phyloP scores from a whole-genome alignment of 2,888 invertebrate genomes.

The Listrodromus nycthemerus region DNA sequence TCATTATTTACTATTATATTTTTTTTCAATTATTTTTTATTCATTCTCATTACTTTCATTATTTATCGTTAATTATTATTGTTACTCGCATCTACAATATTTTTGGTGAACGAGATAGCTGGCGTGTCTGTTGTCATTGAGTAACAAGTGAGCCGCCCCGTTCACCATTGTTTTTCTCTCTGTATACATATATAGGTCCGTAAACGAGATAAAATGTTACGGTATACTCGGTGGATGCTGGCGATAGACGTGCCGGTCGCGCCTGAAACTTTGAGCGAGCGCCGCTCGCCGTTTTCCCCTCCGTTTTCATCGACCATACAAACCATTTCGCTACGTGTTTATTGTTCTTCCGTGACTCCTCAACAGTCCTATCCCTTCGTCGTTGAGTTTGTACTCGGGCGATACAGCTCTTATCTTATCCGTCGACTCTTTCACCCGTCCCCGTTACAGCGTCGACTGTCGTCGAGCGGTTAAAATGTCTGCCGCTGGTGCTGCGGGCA shows the following conservation, averaged over 20 bases:
- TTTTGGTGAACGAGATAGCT: background rate
- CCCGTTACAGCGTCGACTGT: conserved; percentile 2
- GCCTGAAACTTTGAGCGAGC: conserved; percentile 12
- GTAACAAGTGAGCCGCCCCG: background rate
- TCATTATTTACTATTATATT: no score
- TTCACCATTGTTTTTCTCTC: conserved; percentile 1
- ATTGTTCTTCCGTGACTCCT: conserved; percentile 29
- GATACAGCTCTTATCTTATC: conserved; percentile 78
- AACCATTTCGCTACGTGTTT: background rate
- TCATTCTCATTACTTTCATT: no score
- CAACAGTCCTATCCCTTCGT: conserved; percentile 57
- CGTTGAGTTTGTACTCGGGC: conserved; percentile 70
- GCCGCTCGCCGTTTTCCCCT: background rate
- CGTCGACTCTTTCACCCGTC: conserved; percentile 66
- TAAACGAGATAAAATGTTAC: conserved; percentile 1
- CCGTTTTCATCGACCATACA: conserved; percentile 7
- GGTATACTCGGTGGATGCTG: conserved; percentile 1
- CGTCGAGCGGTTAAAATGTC: conserved; percentile 48
- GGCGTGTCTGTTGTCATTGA: conserved; percentile 8
- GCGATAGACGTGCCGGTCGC: conserved; percentile 7
- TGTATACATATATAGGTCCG: no score
- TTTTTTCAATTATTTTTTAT: no score
- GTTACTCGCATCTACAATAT: background rate
- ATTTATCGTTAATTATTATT: conserved; percentile 49
- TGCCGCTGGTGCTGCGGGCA: conserved; percentile 29